Percentiles rank a stretch among this genome's conserved stretches.
These are phyloP conservation scores for Tetranychus cinnabarinus DNA, from an alignment of 1,140 invertebrate genomes.

Conservation along the genomic window DNA sequence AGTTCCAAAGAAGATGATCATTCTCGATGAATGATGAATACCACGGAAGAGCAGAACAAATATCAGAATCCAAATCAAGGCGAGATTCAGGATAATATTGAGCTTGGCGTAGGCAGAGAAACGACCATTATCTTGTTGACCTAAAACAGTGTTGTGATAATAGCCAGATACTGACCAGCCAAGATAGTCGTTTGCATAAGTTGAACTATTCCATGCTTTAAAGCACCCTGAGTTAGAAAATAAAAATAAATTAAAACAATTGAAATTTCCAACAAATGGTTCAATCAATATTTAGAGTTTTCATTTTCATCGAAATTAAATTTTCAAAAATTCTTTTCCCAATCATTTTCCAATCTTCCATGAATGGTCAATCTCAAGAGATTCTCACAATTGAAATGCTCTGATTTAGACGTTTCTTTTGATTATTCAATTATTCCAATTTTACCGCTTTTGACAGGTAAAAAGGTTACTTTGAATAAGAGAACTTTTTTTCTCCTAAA, in stretches of 20 bases:
- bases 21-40: slow-evolving; percentile 11
- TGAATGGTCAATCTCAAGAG: too few species aligned
- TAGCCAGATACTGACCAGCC: slow-evolving; percentile 6
- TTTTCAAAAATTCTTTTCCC: neutral
- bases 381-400: too few species aligned
- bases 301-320: neutral
- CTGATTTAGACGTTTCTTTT: too few species aligned
- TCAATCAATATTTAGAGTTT: neutral
- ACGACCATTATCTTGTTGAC: slow-evolving; percentile 24
- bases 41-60: slow-evolving; percentile 50
- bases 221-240: neutral
- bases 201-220: slow-evolving; percentile 6
- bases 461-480: too few species aligned
- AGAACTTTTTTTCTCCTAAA: too few species aligned
- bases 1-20: slow-evolving; percentile 11
- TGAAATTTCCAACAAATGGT: neutral
- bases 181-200: slow-evolving; percentile 13
- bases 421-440: too few species aligned
- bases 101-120: slow-evolving; percentile 36
- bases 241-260: neutral
- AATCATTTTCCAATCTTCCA: too few species aligned
- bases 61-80: slow-evolving; percentile 67
- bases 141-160: neutral
- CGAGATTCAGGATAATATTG: slow-evolving; percentile 65
- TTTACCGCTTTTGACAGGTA: too few species aligned